phyloP scores from a whole-genome alignment of 2,113 vertebrate genomes.

The Mionectes macconnelli region DNA sequence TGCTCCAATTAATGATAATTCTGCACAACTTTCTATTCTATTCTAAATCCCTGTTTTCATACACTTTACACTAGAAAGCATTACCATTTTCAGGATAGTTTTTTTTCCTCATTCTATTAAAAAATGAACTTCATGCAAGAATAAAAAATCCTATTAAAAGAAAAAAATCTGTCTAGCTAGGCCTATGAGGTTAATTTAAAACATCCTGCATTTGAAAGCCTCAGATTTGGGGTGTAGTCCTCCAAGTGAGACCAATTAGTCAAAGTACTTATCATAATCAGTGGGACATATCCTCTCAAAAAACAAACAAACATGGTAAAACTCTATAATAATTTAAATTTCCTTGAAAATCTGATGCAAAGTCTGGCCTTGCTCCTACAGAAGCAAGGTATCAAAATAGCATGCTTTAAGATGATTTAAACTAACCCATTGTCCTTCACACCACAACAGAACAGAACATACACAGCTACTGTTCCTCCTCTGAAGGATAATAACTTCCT shows the following conservation, averaged over 20 bases:
- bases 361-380: background rate
- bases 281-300: background rate
- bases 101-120: background rate
- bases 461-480: constrained; percentile 7
- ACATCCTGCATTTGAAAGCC: background rate
- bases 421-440: constrained; percentile 24
- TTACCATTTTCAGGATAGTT: background rate
- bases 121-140: background rate
- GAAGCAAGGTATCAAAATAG: constrained; percentile 12
- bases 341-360: background rate
- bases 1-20: background rate
- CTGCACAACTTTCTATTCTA: background rate
- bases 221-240: background rate
- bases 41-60: background rate
- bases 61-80: background rate
- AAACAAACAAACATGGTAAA: background rate
- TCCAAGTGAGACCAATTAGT: background rate
- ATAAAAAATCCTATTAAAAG: background rate
- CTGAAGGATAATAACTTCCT: constrained; percentile 54
- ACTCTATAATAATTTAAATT: background rate
- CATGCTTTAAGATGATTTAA: constrained; percentile 10
- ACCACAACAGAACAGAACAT: constrained; percentile 19
- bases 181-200: background rate
- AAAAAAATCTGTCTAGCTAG: background rate
- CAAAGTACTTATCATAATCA: background rate